Conservation (phyloP, 2,113 vertebrate species). For the Tautogolabrus adspersus region DNA sequence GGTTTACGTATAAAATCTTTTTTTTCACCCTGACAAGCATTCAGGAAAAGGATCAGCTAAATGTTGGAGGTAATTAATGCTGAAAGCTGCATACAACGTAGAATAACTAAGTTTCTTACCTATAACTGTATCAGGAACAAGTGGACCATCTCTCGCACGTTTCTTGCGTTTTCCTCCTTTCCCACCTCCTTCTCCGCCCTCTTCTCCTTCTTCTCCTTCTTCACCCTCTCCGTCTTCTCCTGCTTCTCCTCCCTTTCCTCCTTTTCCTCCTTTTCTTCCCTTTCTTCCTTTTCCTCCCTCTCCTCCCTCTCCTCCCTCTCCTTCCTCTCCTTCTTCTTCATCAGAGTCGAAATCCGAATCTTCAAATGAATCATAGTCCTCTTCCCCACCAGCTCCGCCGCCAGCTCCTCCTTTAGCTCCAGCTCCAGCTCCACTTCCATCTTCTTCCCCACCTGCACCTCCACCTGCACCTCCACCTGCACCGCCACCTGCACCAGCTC, state of each 20-base stretch:
- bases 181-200: conserved; percentile 20
- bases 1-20: too few species aligned
- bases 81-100: neutral
- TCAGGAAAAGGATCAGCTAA: neutral
- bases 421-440: neutral
- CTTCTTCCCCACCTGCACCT: neutral
- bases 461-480: conserved; percentile 2
- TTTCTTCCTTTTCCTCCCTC: neutral
- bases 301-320: neutral
- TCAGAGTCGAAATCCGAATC: conserved; percentile 48
- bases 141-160: conserved; percentile 51
- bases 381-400: conserved; percentile 18
- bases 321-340: neutral
- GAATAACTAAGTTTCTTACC: conserved; percentile 66
- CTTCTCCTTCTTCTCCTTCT: neutral
- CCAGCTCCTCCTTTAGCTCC: neutral
- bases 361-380: conserved; percentile 41
- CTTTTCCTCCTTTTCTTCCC: conserved; percentile 1
- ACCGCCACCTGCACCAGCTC: neutral
- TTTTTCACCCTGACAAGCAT: neutral
- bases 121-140: conserved; percentile 67
- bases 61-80: too few species aligned
- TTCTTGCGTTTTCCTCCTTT: conserved; percentile 55
- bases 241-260: conserved; percentile 4
- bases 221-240: neutral